Evolutionary conservation across 2,888 invertebrate genomes (phyloP).

Genomic region (Eledona agricola): DNA sequence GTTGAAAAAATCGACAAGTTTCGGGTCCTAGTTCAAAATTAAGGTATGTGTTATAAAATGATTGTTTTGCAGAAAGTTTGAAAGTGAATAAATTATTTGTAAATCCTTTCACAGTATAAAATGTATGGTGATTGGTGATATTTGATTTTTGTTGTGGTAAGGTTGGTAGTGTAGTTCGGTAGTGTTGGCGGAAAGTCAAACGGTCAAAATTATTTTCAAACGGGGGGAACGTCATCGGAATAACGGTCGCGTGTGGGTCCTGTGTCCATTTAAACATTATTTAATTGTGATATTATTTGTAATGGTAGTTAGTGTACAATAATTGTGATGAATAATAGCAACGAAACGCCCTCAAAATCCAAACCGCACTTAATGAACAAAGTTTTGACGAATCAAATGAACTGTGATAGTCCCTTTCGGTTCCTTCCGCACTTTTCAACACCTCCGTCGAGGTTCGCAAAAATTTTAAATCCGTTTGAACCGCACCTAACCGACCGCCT

Average conservation of each 20-base stretch:
- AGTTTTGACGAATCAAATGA: conserved; percentile 41
- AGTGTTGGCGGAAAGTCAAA: conserved; percentile 33
- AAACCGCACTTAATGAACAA: conserved; percentile 37
- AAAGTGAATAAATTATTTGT: background rate
- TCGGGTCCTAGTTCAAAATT: background rate
- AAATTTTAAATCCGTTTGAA: conserved; percentile 76
- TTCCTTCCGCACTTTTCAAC: conserved; percentile 63
- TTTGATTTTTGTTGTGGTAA: conserved; percentile 1
- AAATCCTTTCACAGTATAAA: background rate
- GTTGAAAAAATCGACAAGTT: conserved; percentile 46
- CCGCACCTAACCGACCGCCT: conserved; percentile 70
- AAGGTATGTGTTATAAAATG: background rate
- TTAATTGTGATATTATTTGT: conserved; percentile 19
- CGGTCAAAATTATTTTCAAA: conserved; percentile 41
- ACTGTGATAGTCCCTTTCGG: conserved; percentile 57
- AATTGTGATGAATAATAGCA: conserved; percentile 41
- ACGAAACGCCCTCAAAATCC: conserved; percentile 48
- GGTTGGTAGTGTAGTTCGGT: conserved; percentile 4
- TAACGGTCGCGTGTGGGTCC: conserved; percentile 28
- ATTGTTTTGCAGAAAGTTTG: conserved; percentile 7
- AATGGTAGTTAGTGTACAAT: conserved; percentile 9
- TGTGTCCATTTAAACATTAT: conserved; percentile 12
- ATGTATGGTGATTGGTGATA: background rate
- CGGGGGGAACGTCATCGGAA: conserved; percentile 18
- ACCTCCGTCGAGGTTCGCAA: conserved; percentile 68